Conservation (phyloP, 2,797 vertebrate genomes). For the Vipera ursinii region DNA sequence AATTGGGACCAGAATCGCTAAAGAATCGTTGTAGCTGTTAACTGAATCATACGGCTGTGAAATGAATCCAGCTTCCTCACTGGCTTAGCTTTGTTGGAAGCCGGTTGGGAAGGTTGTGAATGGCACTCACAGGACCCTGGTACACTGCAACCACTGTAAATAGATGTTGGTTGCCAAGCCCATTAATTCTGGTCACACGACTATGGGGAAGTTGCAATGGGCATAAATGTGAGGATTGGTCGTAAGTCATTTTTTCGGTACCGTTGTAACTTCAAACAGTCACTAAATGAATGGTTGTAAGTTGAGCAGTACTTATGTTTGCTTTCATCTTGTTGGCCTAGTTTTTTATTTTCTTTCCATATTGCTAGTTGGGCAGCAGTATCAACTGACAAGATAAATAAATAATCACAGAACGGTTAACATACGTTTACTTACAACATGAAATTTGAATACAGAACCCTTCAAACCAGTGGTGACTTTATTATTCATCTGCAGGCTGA, state of each 20-base stretch:
- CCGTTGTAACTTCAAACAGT: background rate
- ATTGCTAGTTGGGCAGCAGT: background rate
- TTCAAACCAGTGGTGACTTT: background rate
- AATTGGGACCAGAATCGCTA: background rate
- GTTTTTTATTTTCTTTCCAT: background rate
- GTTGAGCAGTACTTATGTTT: background rate
- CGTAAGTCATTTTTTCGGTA: background rate
- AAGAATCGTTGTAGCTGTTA: too few species aligned
- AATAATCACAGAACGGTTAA: background rate
- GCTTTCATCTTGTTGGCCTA: background rate
- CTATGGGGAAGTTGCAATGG: background rate
- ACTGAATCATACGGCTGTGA: too few species aligned
- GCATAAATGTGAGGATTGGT: background rate
- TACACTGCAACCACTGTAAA: background rate
- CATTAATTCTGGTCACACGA: background rate
- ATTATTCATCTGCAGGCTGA: background rate
- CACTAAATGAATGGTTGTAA: background rate
- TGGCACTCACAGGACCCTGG: background rate
- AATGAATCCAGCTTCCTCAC: background rate
- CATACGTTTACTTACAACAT: background rate
- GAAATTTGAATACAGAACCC: background rate
- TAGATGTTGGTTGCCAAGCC: background rate
- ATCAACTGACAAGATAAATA: background rate
- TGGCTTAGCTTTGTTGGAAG: background rate
- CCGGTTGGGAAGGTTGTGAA: background rate